A percentile compares a stretch with the other conserved stretches of the same genome.
Conservation (phyloP, 30 jellyfish, hydroid and myxozoan genomes). For the Catostylus mosaicus region DNA sequence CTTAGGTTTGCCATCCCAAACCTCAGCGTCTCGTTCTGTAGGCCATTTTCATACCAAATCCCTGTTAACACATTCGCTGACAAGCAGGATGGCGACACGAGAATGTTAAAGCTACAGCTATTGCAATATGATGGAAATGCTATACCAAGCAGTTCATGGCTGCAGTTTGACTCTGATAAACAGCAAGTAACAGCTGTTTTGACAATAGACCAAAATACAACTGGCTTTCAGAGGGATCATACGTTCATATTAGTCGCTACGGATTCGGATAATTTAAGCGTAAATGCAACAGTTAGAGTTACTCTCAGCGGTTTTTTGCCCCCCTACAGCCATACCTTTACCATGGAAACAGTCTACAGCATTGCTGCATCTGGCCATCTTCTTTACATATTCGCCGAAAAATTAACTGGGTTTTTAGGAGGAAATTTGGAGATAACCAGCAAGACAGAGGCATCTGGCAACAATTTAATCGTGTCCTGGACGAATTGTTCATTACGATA, state of each 20-base stretch:
- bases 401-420: conserved; percentile 48
- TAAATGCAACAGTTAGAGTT: conserved; percentile 41
- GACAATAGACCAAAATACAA: conserved; percentile 4
- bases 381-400: conserved; percentile 52
- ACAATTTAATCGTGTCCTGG: conserved; percentile 50
- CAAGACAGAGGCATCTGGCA: conserved; percentile 48
- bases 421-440: conserved; percentile 61
- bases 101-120: conserved; percentile 47
- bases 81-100: conserved; percentile 86
- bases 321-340: conserved; percentile 56
- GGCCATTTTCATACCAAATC: conserved; percentile 64
- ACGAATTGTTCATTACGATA: conserved; percentile 75
- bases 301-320: conserved; percentile 29
- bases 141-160: conserved; percentile 49
- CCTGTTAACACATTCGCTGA: conserved; percentile 79
- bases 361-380: conserved; percentile 14
- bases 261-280: conserved; percentile 43
- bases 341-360: conserved; percentile 29
- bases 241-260: conserved; percentile 60
- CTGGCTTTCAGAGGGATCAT: conserved; percentile 27
- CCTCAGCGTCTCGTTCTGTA: conserved; percentile 60
- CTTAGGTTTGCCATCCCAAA: conserved; percentile 26
- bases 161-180: conserved; percentile 56
- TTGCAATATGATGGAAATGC: conserved; percentile 32
- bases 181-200: conserved; percentile 46